Evolutionary conservation across 2,797 vertebrate genomes (phyloP), one percentile per base, ranked within the genome.

Genomic region (Lophotriccus pileatus): DNA sequence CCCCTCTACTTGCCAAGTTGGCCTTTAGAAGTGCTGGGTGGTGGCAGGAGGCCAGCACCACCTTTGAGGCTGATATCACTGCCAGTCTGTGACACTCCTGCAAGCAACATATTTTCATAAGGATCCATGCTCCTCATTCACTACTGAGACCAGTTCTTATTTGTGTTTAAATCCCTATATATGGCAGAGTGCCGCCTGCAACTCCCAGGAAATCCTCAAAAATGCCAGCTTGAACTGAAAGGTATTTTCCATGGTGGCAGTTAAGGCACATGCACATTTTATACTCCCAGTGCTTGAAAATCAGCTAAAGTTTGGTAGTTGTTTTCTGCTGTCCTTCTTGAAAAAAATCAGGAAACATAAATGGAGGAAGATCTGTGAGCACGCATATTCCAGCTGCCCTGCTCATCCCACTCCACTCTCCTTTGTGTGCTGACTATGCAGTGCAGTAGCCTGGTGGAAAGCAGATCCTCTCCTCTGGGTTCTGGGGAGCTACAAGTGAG

Each of bases 401-500:
- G 36, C 12, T 53, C 3, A 1, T 44, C 9, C 20, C n/a, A 18
- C 55, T 79, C 66, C 1, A 0, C 36, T 41, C 41, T 59, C 14
- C 27, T 14, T 64, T 62, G 59, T 2, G 5, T 14, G 24, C 50
- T 2, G 7, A 6, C 4, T 11, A 9, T 0, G 2, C 44, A 56
- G 24, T 0, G 5, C 37, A 69, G 55, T 43, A 92, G 46, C 16
- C 36, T 16, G 23, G 16, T 52, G 28, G 20, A 37, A 85, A 47
- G 34, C 43, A 56, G 25, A 16, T 53, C 30, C 23, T 27, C 20
- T 30, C 8, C 30, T 43, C 49, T 49, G 50, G 47, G 36, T 44
- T 20, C 63, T 3, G 2, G 22, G n/a, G 15, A 87, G 18, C 47
- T 69, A 8, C 0, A 0, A 37, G 43, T 0, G 0, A 75, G 25